Evolutionary conservation across 1,140 invertebrate species (phyloP).

Genomic region (Harlomillsia oculata): DNA sequence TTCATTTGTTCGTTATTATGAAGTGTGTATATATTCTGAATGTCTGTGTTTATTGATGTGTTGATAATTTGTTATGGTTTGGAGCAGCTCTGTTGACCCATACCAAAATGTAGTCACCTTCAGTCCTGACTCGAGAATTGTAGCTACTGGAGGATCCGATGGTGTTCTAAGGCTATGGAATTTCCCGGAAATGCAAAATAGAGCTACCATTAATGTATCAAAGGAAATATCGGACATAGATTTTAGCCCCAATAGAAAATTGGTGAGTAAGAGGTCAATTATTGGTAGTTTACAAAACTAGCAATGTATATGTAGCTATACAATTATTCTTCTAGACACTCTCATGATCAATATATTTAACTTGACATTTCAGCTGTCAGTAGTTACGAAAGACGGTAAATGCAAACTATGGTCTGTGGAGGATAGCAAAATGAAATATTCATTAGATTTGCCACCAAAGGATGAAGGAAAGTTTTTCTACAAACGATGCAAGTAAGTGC

Average conservation of each 20-base stretch:
- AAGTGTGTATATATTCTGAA: not conserved
- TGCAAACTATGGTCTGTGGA: slow-evolving; percentile 66
- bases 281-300: too few species aligned
- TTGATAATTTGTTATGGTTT: not conserved
- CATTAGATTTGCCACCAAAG: slow-evolving; percentile 62
- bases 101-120: slow-evolving; percentile 31
- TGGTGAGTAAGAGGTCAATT: slow-evolving; percentile 41
- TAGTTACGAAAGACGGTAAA: slow-evolving; percentile 76
- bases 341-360: too few species aligned
- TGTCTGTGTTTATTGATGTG: not conserved
- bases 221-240: slow-evolving; percentile 87
- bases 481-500: slow-evolving; percentile 61
- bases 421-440: slow-evolving; percentile 52
- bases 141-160: slow-evolving; percentile 86
- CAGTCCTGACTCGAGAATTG: slow-evolving; percentile 41
- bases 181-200: slow-evolving; percentile 64
- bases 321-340: slow-evolving; percentile 3
- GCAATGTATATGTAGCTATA: slow-evolving; percentile 4
- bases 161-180: slow-evolving; percentile 78
- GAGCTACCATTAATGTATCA: slow-evolving; percentile 60
- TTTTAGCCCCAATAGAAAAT: slow-evolving; percentile 65
- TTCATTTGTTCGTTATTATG: not conserved
- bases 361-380: slow-evolving; percentile 58
- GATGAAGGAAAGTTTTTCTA: slow-evolving; percentile 67
- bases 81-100: slow-evolving; percentile 26